phyloP scores from a whole-genome alignment of 2,888 invertebrate genomes.

The Pollenia amentaria region DNA sequence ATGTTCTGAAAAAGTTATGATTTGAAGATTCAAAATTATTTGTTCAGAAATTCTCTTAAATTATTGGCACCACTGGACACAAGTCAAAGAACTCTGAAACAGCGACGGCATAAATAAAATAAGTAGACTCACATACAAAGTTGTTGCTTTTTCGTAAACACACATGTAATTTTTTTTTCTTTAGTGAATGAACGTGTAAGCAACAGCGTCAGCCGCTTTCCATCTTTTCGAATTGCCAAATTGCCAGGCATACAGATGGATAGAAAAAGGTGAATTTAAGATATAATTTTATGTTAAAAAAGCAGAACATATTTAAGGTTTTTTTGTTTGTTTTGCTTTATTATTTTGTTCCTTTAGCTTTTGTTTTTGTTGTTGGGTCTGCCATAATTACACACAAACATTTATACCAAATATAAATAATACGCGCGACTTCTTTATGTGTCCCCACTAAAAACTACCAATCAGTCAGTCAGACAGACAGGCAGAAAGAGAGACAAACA shows the following conservation, averaged over 20 bases:
- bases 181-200: constrained; percentile 22
- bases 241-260: constrained; percentile 60
- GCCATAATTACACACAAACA: background rate
- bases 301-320: background rate
- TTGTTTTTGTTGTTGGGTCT: background rate
- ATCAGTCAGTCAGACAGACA: constrained; percentile 20
- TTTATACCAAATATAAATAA: constrained; percentile 16
- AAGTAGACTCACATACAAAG: background rate
- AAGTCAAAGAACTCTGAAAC: constrained; percentile 54
- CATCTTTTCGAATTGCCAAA: constrained; percentile 51
- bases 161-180: constrained; percentile 11
- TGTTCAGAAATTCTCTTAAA: background rate
- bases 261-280: constrained; percentile 40
- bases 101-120: constrained; percentile 47
- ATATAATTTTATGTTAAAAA: constrained; percentile 25
- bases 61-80: constrained; percentile 33
- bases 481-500: background rate
- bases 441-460: background rate
- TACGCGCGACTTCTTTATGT: constrained; percentile 29
- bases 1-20: background rate
- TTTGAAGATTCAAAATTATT: background rate
- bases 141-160: constrained; percentile 25
- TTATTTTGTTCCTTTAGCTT: background rate
- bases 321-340: constrained; percentile 18
- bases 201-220: constrained; percentile 32